Base-by-base conservation (phyloP, 2,888 invertebrate species). In the Griposia aprilina region DNA sequence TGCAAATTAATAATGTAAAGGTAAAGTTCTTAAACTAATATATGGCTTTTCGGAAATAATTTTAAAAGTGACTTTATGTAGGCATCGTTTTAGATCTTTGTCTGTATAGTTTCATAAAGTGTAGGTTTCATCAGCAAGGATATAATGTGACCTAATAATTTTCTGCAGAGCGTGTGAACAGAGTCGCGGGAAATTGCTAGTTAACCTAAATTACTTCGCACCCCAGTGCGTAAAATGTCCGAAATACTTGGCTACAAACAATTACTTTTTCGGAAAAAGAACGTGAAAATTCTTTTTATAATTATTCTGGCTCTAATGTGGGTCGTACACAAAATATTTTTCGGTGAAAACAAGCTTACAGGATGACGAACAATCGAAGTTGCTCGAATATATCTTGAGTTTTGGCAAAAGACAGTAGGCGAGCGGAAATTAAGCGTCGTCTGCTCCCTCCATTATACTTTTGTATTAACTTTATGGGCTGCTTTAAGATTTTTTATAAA, bases 401-500 rank as follows among this genome's bases (percentile, higher is more conserved):
- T 89, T 85, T 60, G 71, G 81, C 67, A 71, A 74, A 80, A 88
- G 84, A 79, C 89, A 86, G 85, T 88, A 85, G 84, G 89, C 77
- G 87, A 71, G 89, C 93, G 94, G 94, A 95, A 95, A 95, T 95
- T 95, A 93, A 93, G 88, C 88, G 94, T 94, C 94, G 62, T 84
- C 90, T 81, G 93, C 92, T 92, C 72, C 84, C 82, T 87, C 90
- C 91, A 92, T 93, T 94, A 93, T 92, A 91, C 92, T 93, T 93
- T 94, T 92, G 90, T 90, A 89, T 92, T 90, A 91, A 90, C 90
- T 90, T 93, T 90, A 90, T 90, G 87, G 87, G 87, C 70, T 76
- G 67, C 68, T 52, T 80, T 75, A 55, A 80, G 77, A 76, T 81
- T 75, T 81, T 74, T 80, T 79, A 76, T 83, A 71, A 73, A 87